Evolutionary conservation across 1,140 invertebrate species (phyloP).

Genomic region (Hyposmocoma kahamanoa): DNA sequence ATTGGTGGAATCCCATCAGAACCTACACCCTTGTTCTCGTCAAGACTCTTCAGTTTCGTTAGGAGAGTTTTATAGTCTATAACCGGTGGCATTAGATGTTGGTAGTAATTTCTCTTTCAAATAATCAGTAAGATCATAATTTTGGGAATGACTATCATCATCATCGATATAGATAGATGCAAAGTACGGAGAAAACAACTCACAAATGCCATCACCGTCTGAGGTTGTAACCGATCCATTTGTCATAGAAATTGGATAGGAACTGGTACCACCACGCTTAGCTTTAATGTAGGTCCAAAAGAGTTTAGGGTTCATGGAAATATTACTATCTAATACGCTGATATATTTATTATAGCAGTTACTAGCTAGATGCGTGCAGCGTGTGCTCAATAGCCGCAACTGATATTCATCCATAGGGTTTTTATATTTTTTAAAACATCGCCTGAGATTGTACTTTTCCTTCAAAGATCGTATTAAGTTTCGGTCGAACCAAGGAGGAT

Average conservation of each 20-base stretch:
- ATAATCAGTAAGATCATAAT: background rate
- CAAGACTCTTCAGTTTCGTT: background rate
- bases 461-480: background rate
- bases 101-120: background rate
- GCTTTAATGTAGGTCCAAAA: background rate
- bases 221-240: background rate
- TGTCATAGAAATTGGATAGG: background rate
- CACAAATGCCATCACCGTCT: background rate
- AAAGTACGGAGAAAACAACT: background rate
- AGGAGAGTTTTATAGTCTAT: background rate
- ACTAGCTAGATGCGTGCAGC: background rate
- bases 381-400: background rate
- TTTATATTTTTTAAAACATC: background rate
- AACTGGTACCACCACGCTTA: slow-evolving; percentile 1
- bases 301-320: background rate
- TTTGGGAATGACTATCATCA: background rate
- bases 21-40: background rate
- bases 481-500: background rate
- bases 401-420: background rate
- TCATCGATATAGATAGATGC: background rate
- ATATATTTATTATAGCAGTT: background rate
- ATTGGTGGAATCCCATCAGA: background rate
- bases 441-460: slow-evolving; percentile 1
- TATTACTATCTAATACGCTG: background rate
- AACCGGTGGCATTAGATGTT: background rate